Conservation (phyloP, 2,113 vertebrate species). For the Lates calcarifer region DNA sequence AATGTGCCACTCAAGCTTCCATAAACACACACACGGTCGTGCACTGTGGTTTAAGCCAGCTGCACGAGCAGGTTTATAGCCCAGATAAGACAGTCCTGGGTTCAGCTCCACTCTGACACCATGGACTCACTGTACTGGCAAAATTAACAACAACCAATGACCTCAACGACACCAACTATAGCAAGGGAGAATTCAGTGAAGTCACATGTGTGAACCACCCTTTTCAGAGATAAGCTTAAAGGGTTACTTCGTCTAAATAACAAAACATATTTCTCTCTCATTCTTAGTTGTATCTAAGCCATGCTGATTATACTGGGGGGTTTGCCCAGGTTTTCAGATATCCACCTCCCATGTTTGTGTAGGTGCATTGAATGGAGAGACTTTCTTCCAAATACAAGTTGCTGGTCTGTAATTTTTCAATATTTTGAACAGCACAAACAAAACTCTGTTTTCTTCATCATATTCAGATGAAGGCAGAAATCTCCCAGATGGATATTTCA, state of each 20-base stretch:
- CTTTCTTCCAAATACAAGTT: too few species aligned
- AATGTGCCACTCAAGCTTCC: neutral
- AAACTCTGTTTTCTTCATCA: neutral
- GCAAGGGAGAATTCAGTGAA: neutral
- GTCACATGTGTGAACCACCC: neutral
- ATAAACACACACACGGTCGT: neutral
- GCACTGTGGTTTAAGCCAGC: conserved; percentile 29
- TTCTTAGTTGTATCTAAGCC: neutral
- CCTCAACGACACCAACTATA: neutral
- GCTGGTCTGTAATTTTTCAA: too few species aligned
- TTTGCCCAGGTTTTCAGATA: neutral
- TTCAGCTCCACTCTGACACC: conserved; percentile 24
- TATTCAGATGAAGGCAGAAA: neutral
- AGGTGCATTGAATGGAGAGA: too few species aligned
- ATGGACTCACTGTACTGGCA: conserved; percentile 10
- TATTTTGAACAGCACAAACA: neutral
- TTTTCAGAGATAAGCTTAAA: neutral
- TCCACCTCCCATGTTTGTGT: too few species aligned
- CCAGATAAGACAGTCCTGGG: conserved; percentile 45
- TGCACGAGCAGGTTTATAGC: conserved; percentile 56
- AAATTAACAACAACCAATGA: conserved; percentile 19
- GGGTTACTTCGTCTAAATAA: neutral
- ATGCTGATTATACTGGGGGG: neutral
- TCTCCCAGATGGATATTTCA: neutral
- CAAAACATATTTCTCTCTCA: neutral